Conservation (phyloP, 1,140 invertebrate genomes). For the Drosophila sp. region DNA sequence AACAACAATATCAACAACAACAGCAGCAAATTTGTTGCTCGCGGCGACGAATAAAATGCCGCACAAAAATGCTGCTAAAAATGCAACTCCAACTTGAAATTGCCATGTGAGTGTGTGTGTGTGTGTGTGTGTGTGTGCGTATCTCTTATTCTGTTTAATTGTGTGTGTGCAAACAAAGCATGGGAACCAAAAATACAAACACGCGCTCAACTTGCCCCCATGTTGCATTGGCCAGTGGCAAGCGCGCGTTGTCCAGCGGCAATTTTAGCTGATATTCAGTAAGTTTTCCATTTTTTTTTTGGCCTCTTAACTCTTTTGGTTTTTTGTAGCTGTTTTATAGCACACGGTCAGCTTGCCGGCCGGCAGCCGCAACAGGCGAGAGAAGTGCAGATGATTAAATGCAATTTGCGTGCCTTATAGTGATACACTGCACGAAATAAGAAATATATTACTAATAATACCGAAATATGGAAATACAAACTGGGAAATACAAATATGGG, state of each 20-base stretch:
- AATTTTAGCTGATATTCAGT: conserved; percentile 47
- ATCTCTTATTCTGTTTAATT: not conserved
- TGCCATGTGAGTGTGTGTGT: conserved; percentile 29
- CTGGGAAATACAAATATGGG: too few species aligned
- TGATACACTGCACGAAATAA: too few species aligned
- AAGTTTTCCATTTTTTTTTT: conserved; percentile 57
- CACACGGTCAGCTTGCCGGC: conserved; percentile 81
- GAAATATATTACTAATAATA: too few species aligned
- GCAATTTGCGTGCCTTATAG: conserved; percentile 65
- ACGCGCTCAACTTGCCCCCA: conserved; percentile 63
- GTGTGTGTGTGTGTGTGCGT: conserved; percentile 16
- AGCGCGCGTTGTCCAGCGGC: conserved; percentile 51
- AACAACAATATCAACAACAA: conserved; percentile 36
- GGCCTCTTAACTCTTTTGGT: conserved; percentile 47
- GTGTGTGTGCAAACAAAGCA: conserved; percentile 66
- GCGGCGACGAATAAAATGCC: conserved; percentile 79
- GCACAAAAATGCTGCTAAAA: conserved; percentile 81
- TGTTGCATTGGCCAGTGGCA: conserved; percentile 54
- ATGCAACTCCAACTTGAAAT: conserved; percentile 75
- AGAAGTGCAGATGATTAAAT: conserved; percentile 54
- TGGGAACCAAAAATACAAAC: conserved; percentile 78
- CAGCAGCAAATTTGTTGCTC: conserved; percentile 74
- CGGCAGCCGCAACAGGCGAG: conserved; percentile 35
- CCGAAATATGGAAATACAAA: too few species aligned
- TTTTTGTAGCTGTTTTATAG: conserved; percentile 46